Evolutionary conservation across 37 sponge, comb jelly and placozoan species (phyloP).

Genomic region (Beroe forskalii): DNA sequence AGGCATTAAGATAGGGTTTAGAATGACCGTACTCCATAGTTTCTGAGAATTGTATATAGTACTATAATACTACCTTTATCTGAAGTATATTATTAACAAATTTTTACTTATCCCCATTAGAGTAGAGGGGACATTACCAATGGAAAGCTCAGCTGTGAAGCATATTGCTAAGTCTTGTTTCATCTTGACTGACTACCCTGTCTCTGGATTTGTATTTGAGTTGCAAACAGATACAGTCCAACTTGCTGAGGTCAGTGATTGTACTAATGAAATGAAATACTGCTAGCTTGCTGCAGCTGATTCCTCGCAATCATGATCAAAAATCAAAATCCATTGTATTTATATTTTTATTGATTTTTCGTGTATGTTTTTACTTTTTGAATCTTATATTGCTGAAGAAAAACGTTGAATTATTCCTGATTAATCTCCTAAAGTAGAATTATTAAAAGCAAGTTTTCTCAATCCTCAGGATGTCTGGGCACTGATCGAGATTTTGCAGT

Average conservation of each 20-base stretch:
- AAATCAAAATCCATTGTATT: not conserved
- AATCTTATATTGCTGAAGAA: too few relatives aligned
- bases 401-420: too few relatives aligned
- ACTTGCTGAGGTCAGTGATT: conserved; percentile 49
- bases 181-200: not conserved
- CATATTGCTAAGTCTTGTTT: not conserved
- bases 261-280: not conserved
- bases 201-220: conserved; percentile 36
- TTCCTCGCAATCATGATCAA: not conserved
- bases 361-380: too few relatives aligned
- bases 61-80: too few relatives aligned
- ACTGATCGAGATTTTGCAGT: not conserved
- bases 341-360: too few relatives aligned
- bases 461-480: not conserved
- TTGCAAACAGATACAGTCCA: not conserved
- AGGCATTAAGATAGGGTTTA: too few relatives aligned
- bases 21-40: too few relatives aligned
- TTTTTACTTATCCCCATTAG: not conserved
- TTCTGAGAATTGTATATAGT: too few relatives aligned
- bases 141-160: not conserved
- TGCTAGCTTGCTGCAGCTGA: not conserved
- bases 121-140: not conserved
- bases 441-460: too few relatives aligned
- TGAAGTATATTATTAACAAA: not conserved
- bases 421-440: too few relatives aligned